Evolutionary conservation across 2,888 invertebrate species (phyloP).

Genomic region (Isotomurus palustris): DNA sequence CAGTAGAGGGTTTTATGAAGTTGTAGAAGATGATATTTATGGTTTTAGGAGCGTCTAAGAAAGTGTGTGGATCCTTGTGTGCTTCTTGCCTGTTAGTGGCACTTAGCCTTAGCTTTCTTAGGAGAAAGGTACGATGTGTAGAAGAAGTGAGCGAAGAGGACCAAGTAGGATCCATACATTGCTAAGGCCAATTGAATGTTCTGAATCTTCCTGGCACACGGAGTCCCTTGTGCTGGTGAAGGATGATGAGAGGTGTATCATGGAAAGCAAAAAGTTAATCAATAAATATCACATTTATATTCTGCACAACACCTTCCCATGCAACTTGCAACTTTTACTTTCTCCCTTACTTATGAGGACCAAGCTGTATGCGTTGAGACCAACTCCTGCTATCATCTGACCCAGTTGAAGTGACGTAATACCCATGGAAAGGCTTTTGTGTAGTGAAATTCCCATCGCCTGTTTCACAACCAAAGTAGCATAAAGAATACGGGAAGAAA

Average conservation of each 20-base stretch:
- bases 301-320: no score
- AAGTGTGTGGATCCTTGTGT: no score
- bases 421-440: slow-evolving; percentile 76
- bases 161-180: slow-evolving; percentile 92
- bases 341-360: slow-evolving; percentile 51
- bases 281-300: no score
- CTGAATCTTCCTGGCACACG: slow-evolving; percentile 35
- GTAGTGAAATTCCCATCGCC: slow-evolving; percentile 79
- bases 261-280: not conserved
- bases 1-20: no score
- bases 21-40: no score
- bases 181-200: slow-evolving; percentile 81
- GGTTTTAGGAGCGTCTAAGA: no score
- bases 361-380: slow-evolving; percentile 68
- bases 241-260: not conserved
- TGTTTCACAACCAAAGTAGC: slow-evolving; percentile 2
- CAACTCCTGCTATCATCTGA: slow-evolving; percentile 82
- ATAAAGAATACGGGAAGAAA: not conserved
- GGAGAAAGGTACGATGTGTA: slow-evolving; percentile 72
- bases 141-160: slow-evolving; percentile 89
- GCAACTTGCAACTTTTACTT: no score
- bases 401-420: slow-evolving; percentile 86
- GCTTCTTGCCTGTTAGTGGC: not conserved
- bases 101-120: slow-evolving; percentile 1
- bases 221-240: slow-evolving; percentile 26